These are phyloP conservation scores for Lepeophtheirus nordmannii DNA, from an alignment of 2,888 invertebrate genomes.

Conservation along the genomic window DNA sequence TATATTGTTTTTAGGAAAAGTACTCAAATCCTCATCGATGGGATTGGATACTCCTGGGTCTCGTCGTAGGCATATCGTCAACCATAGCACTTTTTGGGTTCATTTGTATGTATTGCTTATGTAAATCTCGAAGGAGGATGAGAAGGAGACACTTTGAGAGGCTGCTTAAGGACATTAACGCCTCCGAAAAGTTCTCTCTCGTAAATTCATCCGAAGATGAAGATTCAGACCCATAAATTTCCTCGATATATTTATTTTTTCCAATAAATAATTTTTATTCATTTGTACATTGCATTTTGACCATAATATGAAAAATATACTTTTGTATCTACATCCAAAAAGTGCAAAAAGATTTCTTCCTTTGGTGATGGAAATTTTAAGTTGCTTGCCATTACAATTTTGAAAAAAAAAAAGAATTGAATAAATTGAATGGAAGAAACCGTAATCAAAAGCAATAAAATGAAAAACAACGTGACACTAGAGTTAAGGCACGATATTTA, in stretches of 20 bases:
- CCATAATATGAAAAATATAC: background rate
- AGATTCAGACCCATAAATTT: background rate
- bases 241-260: background rate
- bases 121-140: background rate
- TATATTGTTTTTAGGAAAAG: background rate
- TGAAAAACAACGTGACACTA: too few species aligned
- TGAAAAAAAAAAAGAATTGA: too few species aligned
- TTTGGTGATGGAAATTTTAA: too few species aligned
- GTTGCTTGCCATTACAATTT: too few species aligned
- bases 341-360: too few species aligned
- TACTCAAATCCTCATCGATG: conserved; percentile 3
- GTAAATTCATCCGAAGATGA: conserved; percentile 10
- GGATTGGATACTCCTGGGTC: background rate
- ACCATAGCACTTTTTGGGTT: background rate
- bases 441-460: too few species aligned
- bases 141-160: conserved; percentile 5
- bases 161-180: conserved; percentile 14
- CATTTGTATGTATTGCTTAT: background rate
- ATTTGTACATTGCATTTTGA: background rate
- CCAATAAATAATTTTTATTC: background rate
- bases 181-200: conserved; percentile 15
- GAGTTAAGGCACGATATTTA: too few species aligned
- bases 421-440: too few species aligned
- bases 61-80: background rate
- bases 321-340: background rate